Percentiles rank a stretch among this genome's conserved stretches.
phyloP scores from a whole-genome alignment of 2,797 vertebrate genomes.

The Falco naumanni region DNA sequence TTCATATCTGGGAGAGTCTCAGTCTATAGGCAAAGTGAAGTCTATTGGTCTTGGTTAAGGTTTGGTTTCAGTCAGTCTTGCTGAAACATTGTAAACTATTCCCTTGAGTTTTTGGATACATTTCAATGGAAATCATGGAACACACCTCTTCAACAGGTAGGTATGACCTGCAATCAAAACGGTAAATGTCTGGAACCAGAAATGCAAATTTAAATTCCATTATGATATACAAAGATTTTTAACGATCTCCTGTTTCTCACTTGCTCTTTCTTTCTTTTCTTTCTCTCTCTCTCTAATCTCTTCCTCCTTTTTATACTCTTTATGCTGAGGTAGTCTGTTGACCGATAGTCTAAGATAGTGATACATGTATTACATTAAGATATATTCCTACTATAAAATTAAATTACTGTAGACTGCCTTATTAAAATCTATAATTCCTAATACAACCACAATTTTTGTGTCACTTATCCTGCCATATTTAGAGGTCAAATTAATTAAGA shows the following conservation, averaged over 20 bases:
- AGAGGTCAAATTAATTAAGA: not conserved
- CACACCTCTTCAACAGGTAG: not conserved
- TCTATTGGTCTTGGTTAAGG: not conserved
- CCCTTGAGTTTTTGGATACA: not conserved
- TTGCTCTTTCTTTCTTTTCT: too few species aligned
- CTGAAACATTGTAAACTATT: not conserved
- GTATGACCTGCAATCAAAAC: not conserved
- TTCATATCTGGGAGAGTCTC: not conserved
- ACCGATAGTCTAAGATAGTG: not conserved
- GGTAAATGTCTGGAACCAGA: not conserved
- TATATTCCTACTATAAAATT: not conserved
- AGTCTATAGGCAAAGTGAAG: not conserved
- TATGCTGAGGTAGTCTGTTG: not conserved
- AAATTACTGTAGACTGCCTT: not conserved
- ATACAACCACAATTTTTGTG: not conserved
- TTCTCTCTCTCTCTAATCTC: too few species aligned
- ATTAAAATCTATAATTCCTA: not conserved
- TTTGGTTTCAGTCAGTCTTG: not conserved
- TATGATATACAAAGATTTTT: not conserved
- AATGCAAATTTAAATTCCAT: not conserved
- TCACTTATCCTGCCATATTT: not conserved
- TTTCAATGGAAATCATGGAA: not conserved
- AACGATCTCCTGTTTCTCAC: rapidly evolving
- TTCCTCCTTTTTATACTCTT: not conserved
- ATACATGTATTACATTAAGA: not conserved